Conservation (phyloP, 1,140 invertebrate species). For the Bursaphelenchus mucronatus region DNA sequence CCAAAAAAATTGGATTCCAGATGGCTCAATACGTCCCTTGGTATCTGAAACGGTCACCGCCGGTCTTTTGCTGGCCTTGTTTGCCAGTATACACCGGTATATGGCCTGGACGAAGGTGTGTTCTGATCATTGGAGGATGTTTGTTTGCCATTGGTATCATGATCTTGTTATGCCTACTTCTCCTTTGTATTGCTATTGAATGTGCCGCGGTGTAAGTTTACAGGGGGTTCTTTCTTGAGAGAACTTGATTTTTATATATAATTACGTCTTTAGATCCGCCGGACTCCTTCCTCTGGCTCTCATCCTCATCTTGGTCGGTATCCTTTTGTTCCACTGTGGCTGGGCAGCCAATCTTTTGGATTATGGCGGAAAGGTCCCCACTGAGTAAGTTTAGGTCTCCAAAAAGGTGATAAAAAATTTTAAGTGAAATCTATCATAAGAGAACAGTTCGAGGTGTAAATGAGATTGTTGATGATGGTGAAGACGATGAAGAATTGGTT, state of each 20-base stretch:
- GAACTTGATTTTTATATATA: constrained; percentile 14
- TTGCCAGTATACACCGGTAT: constrained; percentile 48
- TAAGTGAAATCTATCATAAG: constrained; percentile 30
- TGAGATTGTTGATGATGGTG: constrained; percentile 14
- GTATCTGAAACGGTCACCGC: constrained; percentile 48
- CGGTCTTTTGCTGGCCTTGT: constrained; percentile 59
- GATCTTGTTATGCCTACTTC: constrained; percentile 51
- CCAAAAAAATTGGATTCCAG: not conserved
- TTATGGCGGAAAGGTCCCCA: constrained; percentile 42
- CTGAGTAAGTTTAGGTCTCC: constrained; percentile 44
- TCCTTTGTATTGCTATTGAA: constrained; percentile 57
- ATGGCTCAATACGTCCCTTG: constrained; percentile 57
- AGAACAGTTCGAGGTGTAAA: constrained; percentile 35
- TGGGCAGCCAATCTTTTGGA: constrained; percentile 59
- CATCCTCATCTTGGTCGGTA: constrained; percentile 58
- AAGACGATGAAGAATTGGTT: constrained; percentile 43
- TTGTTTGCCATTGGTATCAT: constrained; percentile 54
- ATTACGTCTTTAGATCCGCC: constrained; percentile 43
- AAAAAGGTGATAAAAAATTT: constrained; percentile 5
- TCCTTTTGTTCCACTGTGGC: constrained; percentile 57
- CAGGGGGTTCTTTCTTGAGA: not conserved
- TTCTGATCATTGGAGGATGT: constrained; percentile 51
- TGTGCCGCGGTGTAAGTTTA: constrained; percentile 47
- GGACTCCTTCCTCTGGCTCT: constrained; percentile 53
- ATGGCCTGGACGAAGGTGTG: constrained; percentile 50